Base-by-base conservation (phyloP, 1,140 invertebrate species). In the Pantala flavescens region DNA sequence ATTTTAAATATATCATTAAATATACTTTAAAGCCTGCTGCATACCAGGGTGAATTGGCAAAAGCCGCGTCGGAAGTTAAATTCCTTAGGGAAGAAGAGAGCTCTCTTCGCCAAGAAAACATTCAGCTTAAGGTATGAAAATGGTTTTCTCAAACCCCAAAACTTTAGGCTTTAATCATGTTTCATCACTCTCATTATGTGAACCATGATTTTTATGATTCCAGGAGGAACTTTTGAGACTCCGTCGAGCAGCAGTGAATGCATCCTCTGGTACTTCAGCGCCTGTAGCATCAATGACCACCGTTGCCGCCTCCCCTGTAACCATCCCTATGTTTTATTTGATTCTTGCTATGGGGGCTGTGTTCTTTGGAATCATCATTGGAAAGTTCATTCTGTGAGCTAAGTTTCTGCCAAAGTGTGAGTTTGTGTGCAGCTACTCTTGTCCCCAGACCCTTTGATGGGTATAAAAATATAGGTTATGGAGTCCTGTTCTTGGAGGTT, bases 51-150 rank as follows among this genome's bases (percentile, higher is more conserved):
- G 89, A 91, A 82, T 81, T 90, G 77, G 84, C 87, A 79, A 90
- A 88, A 82, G 90, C 89, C 75, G 84, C 88, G 75, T 86, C 87
- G 77, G 91, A 94, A 84, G 87, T 93, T 49, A 89, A 87, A 82
- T 86, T 87, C 82, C 84, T 95, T 78, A 87, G 89, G 81, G 90
- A 92, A 81, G 88, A 90, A 78, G 89, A 91, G 80, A 90, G 87
- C 81, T 87, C 86, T 82, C 84, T 94, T 80, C 87, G 89, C 84
- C 89, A 92, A 83, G 93, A 95, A 83, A 93, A 92, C 85, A 82
- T 93, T 77, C 86, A 88, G 81, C 86, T 95, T 79, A 94, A 91
- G 87, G 91, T 91, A 85, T 10, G 3, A 7, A 49, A 63, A 63
- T 19, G 12, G 3, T 63, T 19, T 63, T 63, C 9, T 63, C 12